Evolutionary conservation across 2,888 invertebrate genomes (phyloP), one percentile per base, ranked within the genome.

Genomic region (Cotesia congregata): DNA sequence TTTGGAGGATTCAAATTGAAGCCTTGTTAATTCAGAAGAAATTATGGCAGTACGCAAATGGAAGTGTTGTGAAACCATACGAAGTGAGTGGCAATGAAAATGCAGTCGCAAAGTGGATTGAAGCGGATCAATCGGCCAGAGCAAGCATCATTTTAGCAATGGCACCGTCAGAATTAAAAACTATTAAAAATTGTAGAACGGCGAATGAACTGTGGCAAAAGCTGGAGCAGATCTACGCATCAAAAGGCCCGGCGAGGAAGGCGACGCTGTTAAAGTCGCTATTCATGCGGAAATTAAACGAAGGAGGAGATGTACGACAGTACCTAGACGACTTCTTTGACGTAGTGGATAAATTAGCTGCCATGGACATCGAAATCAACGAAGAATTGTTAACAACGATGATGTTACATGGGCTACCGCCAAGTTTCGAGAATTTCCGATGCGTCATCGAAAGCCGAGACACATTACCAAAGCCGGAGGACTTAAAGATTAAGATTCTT

Each of bases 191-290:
- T 39, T 79, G 79, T 70, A 61, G 62, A 30, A 85, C 85, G 0
- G 81, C 88, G 0, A 81, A 82, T 6, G 83, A 85, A 39, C 79
- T 88, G 9, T 90, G 89, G 90, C 9, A 81, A 3, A 89, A 85
- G 77, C 79, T 90, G 17, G 78, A 88, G 64, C 40, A 73, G 5
- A 85, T 85, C 39, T 87, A 86, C 68, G 83, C 86, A 81, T 88
- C 88, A 15, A 84, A 82, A 72, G 88, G 88, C 3, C 88, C 88
- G 0, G 88, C 88, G 3, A 78, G 85, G 61, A 90, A 90, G 76
- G 88, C 88, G 1, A 87, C 86, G 1, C 78, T 89, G 6, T 75
- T 89, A n/a, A 89, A 90, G 70, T 82, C 85, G 67, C 76, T 89
- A 0, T 83, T 85, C 1, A 67, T 87, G 4, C 83, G 82, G 9